Percentiles rank a stretch among this genome's conserved stretches.
phyloP scores from a whole-genome alignment of 2,113 vertebrate genomes.

The Orcinus orca region DNA sequence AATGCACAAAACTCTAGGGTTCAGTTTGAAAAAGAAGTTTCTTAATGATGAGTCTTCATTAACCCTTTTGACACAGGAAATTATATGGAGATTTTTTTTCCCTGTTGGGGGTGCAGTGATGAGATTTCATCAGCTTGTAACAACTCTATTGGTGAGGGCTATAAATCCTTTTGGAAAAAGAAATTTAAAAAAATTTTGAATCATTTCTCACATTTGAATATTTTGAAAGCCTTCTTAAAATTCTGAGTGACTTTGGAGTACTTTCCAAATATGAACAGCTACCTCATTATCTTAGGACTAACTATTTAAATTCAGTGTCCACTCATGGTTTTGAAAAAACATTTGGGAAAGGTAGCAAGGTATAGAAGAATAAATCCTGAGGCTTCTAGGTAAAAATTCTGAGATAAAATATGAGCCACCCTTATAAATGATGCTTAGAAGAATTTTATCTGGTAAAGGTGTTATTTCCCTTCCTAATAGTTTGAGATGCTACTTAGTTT shows the following conservation, averaged over 20 bases:
- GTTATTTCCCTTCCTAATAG: not conserved
- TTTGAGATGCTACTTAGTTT: constrained; percentile 17
- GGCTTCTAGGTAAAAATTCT: not conserved
- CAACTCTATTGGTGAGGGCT: not conserved
- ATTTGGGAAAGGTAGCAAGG: not conserved
- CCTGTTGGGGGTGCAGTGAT: not conserved
- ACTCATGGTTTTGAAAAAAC: not conserved
- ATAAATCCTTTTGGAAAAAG: not conserved
- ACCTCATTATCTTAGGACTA: not conserved
- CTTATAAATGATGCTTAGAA: not conserved
- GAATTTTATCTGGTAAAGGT: not conserved
- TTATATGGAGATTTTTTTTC: not conserved
- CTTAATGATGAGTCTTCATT: not conserved
- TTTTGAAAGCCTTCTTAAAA: constrained; percentile 14
- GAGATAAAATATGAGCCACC: not conserved
- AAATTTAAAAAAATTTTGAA: not conserved
- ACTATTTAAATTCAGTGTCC: constrained; percentile 5
- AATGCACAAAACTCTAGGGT: not conserved
- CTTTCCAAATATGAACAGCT: not conserved
- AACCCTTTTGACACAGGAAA: not conserved
- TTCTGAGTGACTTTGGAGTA: not conserved
- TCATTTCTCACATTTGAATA: not conserved
- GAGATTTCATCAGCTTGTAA: not conserved
- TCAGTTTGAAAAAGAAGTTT: not conserved
- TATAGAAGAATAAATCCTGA: not conserved